A percentile compares a stretch with the other conserved stretches of the same genome.
These are phyloP conservation scores for Meloe dianella DNA, from an alignment of 2,888 invertebrate species.

Conservation along the genomic window DNA sequence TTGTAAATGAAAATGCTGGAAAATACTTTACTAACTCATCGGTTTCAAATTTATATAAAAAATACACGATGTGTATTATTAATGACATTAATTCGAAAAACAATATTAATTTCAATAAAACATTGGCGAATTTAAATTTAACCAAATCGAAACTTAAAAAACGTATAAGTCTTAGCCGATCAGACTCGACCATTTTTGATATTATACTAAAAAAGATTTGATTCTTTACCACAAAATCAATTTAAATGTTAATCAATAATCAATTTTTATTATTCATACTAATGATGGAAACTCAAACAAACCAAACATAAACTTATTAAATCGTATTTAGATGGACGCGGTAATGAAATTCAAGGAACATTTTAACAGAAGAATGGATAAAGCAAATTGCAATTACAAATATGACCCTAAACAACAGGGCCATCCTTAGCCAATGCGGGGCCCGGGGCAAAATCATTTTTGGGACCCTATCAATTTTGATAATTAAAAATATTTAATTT, in stretches of 20 bases:
- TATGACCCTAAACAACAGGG: too few relatives aligned
- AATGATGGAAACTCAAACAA: background rate
- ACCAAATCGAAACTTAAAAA: background rate
- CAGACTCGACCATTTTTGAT: background rate
- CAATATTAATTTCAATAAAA: background rate
- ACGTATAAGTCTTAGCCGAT: background rate
- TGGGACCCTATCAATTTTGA: too few relatives aligned
- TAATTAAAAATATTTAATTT: too few relatives aligned
- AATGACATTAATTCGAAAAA: background rate
- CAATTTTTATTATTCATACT: too few relatives aligned
- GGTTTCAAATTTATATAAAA: background rate
- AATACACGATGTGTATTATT: background rate
- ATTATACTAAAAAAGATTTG: too few relatives aligned
- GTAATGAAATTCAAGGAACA: too few relatives aligned
- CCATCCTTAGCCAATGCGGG: too few relatives aligned
- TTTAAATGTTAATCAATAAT: too few relatives aligned
- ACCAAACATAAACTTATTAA: background rate
- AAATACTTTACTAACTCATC: background rate
- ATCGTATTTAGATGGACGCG: background rate
- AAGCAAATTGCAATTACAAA: too few relatives aligned
- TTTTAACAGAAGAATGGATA: too few relatives aligned
- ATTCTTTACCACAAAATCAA: too few relatives aligned
- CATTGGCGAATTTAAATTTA: background rate
- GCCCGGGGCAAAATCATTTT: too few relatives aligned
- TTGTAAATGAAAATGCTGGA: background rate